Base-by-base conservation (phyloP, 2,797 vertebrate species). In the Parauchenoglanis ngamensis region DNA sequence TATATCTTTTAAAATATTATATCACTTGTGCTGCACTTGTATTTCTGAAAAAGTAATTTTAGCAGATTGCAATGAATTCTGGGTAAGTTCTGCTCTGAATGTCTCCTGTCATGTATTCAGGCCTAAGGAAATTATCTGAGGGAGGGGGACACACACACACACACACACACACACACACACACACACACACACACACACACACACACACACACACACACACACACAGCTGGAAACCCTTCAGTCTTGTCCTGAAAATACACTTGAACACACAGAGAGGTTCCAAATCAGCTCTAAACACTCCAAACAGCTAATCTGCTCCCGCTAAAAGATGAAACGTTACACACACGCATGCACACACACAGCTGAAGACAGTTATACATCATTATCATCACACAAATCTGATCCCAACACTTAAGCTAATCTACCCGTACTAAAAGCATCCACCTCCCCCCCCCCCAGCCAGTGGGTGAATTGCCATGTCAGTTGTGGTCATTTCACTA, bases 171-270 rank as follows among this genome's bases (percentile, higher is more conserved):
- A 59, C 68, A 40, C 31, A 40, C 68, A 31, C 65, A 13, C 28
- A 35, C 12, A 68, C 65, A 68, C 28, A 72, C 15, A 40, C 68
- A 40, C 75, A 7, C n/a, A 31, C 44, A 52, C 10, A 31, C 11
- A 35, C 49, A 83, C 82, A 59, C 67, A 35, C 68, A 21, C 75
- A 17, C 49, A 67, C 73, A 77, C 72, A 77, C 23, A 65, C 12
- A 40, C 75, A 67, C 84, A 79, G 75, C 75, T 78, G 85, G 31
- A 86, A 79, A 68, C 46, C 63, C 85, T 86, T 79, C 46, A 68
- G 25, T 44, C n/a, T 67, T 49, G 23, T 31, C 61, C 80, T 82
- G 8, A 82, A 67, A 82, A 82, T 82, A 67, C 40, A 82, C 44
- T 49, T 21, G 17, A 44, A 75, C 46, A 59, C 72, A 70, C 56